Base-by-base conservation (phyloP, 2,888 invertebrate genomes). In the Parelbella ahira region DNA sequence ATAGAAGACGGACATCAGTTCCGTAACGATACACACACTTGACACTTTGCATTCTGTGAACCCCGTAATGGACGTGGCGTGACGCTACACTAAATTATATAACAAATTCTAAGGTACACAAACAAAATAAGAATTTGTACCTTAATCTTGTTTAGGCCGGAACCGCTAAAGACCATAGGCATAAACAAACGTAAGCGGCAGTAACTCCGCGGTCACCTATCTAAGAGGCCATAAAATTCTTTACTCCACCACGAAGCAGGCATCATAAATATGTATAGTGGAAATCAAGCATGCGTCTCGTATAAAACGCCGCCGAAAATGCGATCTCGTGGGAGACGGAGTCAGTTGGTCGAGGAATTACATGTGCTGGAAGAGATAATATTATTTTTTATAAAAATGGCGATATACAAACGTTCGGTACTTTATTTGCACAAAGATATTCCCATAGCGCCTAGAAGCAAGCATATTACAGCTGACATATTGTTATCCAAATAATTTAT, bases 241-340 rank as follows among this genome's bases (percentile, higher is more conserved):
- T 73, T 69, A 70, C 65, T 67, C 65, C 60, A 59, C 61, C 61
- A 59, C 60, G 63, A 67, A 62, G 60, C 70, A 64, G 63, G 66
- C 68, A 66, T 83, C 84, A 86, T 86, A 86, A 86, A 86, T 86
- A 86, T 86, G 86, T 86, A 86, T 83, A 80, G 74, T 73, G 66
- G 63, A 79, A 84, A 86, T 82, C 83, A 83, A 79, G 86, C 86
- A 83, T 83, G 84, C 86, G 80, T 82, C 79, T 74, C 75, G 82
- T 77, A 81, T 82, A 84, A 83, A 84, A 78, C 76, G 77, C 69
- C 68, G 64, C 81, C 84, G 76, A 84, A 86, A 84, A 83, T 84
- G 75, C 74, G 81, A 79, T 81, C 82, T 80, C 82, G 64, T 63
- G 71, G 71, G 78, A 80, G 74, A 67, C 62, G 65, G 62, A 67